These are phyloP conservation scores for Hymenochirus boettgeri DNA, from an alignment of 2,113 vertebrate species.

Conservation along the genomic window DNA sequence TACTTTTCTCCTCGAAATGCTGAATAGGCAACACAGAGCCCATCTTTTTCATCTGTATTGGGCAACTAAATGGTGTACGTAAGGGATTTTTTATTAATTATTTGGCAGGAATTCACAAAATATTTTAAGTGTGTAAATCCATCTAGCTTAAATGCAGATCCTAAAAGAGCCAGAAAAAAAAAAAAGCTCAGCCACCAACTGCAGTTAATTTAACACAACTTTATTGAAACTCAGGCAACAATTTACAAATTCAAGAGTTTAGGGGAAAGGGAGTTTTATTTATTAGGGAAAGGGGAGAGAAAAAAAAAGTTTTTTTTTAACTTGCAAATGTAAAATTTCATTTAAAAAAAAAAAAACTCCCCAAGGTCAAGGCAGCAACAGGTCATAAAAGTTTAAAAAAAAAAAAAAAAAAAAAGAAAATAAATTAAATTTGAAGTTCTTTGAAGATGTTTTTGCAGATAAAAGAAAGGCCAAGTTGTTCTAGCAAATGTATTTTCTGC, in stretches of 20 bases:
- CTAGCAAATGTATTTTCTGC: constrained; percentile 28
- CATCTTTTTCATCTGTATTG: too few relatives aligned
- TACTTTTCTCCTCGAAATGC: too few relatives aligned
- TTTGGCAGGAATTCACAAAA: too few relatives aligned
- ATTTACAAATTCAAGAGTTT: constrained; percentile 64
- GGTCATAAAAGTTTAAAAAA: constrained; percentile 61
- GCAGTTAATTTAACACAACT: constrained; percentile 68
- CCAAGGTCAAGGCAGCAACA: constrained; percentile 45
- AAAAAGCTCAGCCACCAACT: constrained; percentile 48
- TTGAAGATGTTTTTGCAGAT: constrained; percentile 64
- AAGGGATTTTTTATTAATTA: too few relatives aligned
- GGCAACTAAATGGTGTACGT: too few relatives aligned
- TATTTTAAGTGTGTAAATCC: too few relatives aligned
- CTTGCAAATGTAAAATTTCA: constrained; percentile 48
- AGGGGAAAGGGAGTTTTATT: constrained; percentile 50
- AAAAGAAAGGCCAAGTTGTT: constrained; percentile 47
- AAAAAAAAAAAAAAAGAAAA: constrained; percentile 75
- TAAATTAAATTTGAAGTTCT: constrained; percentile 86
- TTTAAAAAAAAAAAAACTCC: constrained; percentile 3
- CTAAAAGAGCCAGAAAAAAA: neutral
- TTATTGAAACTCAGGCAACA: constrained; percentile 75
- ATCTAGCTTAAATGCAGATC: too few relatives aligned
- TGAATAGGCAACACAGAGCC: too few relatives aligned
- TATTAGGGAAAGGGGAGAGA: constrained; percentile 24
- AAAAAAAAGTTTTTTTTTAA: constrained; percentile 44